Evolutionary conservation across 64 coral and sea anemone genomes (phyloP).

Genomic region (Montipora cactus): DNA sequence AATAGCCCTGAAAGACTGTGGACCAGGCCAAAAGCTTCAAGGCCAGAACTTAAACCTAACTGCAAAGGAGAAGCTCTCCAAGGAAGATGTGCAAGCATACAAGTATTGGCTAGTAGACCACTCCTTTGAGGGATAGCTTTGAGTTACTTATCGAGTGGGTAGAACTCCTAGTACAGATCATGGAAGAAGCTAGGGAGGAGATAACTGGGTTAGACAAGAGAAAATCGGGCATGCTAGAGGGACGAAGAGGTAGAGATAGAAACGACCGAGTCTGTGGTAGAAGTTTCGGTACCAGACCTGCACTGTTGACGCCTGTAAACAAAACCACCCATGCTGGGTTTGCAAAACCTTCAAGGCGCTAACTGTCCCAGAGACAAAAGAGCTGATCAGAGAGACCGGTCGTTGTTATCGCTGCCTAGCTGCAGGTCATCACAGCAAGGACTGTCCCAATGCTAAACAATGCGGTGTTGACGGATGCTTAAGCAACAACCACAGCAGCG

Average conservation of each 20-base stretch:
- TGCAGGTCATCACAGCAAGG: not conserved
- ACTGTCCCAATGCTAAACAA: slow-evolving; percentile 14
- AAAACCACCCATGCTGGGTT: slow-evolving; percentile 38
- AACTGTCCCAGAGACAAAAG: slow-evolving; percentile 8
- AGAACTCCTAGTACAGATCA: slow-evolving; percentile 48
- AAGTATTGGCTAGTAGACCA: slow-evolving; percentile 62
- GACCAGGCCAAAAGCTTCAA: slow-evolving; percentile 21
- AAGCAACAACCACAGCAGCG: not conserved
- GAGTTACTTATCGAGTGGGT: slow-evolving; percentile 31
- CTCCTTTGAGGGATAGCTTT: slow-evolving; percentile 30
- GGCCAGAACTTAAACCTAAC: slow-evolving; percentile 61
- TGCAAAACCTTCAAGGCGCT: slow-evolving; percentile 35
- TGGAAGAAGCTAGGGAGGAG: slow-evolving; percentile 47
- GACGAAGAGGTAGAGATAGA: not conserved
- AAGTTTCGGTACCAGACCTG: slow-evolving; percentile 29
- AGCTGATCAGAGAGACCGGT: slow-evolving; percentile 7
- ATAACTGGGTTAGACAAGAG: not conserved
- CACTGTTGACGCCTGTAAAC: slow-evolving; percentile 29
- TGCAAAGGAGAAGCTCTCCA: slow-evolving; percentile 58
- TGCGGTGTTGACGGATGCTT: not conserved
- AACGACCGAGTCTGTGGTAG: not conserved
- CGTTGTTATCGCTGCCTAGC: slow-evolving; percentile 35
- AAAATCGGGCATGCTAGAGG: not conserved
- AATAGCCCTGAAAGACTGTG: slow-evolving; percentile 49
- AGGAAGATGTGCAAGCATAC: slow-evolving; percentile 60